Evolutionary conservation across 2,888 invertebrate genomes (phyloP), one percentile per base, ranked within the genome.

Genomic region (Papilio gigon): DNA sequence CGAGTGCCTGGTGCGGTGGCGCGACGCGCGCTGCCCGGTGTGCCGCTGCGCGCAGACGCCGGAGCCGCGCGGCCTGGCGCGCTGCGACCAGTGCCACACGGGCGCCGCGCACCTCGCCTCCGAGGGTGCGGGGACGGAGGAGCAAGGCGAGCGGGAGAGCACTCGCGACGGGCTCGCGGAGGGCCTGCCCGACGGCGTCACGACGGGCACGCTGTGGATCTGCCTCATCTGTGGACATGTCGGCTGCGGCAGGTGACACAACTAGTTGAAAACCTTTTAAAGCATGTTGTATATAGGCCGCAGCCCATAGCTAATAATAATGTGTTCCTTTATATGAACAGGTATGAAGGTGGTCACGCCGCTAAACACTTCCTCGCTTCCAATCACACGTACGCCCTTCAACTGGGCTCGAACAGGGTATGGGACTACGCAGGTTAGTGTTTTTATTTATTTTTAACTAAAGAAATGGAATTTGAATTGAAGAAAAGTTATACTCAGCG

Each of bases 391-490:
- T 99, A 98, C 82, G 98, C 99, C 5, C 94, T 99, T 93, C 98
- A 99, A 84, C 90, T 99, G 69, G 99, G 98, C 1, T 98, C 97
- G 56, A 98, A 98, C 81, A 93, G 98, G 63, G 99, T 99, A 0
- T 99, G 99, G 99, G 99, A 99, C 84, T 99, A 99, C 85, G 98
- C 98, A 64, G 99, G 99, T 76, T 96, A 96, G 96, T 65, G n/a
- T n/a, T 11, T 4, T 33, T 33, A 1, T 35, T 35, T 35, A 9
- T 35, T 6, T 35, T 35, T 9, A 35, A 35, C 6, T 35, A 6
- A 35, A 8, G 8, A 6, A 6, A 33, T 33, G 33, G 4, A 33
- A 33, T 33, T 33, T 33, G n/a, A n/a, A n/a, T n/a, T n/a, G n/a
- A n/a, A n/a, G n/a, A n/a, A n/a, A n/a, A n/a, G n/a, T n/a, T n/a